Base-by-base conservation (phyloP, 1,140 invertebrate genomes). In the Rhyacophila brunnea region DNA sequence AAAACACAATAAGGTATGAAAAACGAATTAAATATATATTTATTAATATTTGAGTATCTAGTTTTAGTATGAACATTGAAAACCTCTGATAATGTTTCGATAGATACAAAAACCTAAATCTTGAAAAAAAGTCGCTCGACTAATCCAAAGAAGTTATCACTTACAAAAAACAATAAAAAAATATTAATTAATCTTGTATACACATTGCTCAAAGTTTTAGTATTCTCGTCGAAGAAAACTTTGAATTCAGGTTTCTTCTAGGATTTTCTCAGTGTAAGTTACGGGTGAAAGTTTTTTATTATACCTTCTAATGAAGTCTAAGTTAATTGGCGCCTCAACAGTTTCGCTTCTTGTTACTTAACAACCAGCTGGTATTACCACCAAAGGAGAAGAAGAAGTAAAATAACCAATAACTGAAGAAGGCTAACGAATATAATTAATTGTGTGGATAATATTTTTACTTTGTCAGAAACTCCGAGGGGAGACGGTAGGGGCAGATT, bases 271-370 rank as follows among this genome's bases (percentile, higher is more conserved):
- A 35, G 36, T 58, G 55, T n/a, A n/a, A n/a, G n/a, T 58, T 63
- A 54, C 57, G 38, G 56, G 18, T 46, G 19, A 23, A 59, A 64
- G 56, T 14, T 64, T 64, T 64, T 64, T 60, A 64, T 64, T 60
- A 58, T 64, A 60, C 53, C 62, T 60, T 54, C 58, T 64, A 64
- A 64, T 64, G 58, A 64, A 60, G 62, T 58, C 58, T 58, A 53
- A 64, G 58, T 64, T 64, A 64, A 64, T 64, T 64, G 62, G 58
- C 58, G 54, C 49, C 58, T 60, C 60, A 58, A 58, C 62, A 60
- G 53, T 64, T 64, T 56, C 49, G 52, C 52, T 64, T 40, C 47
- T 32, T 43, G 51, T 58, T 23, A 56, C 51, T 61, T 54, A 46
- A 28, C 46, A 45, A 19, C 6, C 36, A 18, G 11, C 32, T 36